Conservation (phyloP, 2,113 vertebrate genomes). For the Suricata suricatta region DNA sequence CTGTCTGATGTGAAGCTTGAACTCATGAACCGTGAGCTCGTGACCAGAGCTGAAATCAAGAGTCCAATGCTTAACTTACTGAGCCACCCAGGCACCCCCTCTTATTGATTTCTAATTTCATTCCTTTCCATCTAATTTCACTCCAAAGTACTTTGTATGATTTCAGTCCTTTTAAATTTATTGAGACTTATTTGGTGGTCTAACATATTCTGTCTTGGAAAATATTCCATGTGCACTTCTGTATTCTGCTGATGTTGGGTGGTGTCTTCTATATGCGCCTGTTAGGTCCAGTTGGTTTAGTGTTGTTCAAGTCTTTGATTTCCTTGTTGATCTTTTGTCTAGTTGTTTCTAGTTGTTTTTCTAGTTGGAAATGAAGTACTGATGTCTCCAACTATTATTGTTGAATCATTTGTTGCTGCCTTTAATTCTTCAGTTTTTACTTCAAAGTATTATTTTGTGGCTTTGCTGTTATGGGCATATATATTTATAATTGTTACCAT, state of each 20-base stretch:
- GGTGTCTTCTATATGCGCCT: background rate
- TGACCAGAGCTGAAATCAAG: too few relatives aligned
- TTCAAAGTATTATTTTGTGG: background rate
- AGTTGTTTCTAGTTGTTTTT: background rate
- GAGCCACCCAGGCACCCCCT: background rate
- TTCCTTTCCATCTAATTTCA: background rate
- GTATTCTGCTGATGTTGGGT: background rate
- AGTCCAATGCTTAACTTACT: too few relatives aligned
- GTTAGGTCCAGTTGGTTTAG: background rate
- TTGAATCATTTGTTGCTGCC: background rate
- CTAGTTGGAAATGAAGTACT: background rate
- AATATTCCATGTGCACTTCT: background rate
- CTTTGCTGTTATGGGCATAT: background rate
- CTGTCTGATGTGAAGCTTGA: too few relatives aligned
- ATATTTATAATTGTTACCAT: background rate
- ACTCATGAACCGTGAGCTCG: too few relatives aligned
- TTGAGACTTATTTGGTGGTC: background rate
- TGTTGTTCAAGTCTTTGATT: background rate
- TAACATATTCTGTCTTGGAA: background rate
- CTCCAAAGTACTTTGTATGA: background rate
- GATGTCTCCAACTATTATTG: background rate
- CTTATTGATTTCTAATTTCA: constrained; percentile 33
- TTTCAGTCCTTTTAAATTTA: constrained; percentile 38
- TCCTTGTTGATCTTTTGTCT: background rate
- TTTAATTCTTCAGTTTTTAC: background rate